Conservation (phyloP, 2,797 vertebrate species). For the Meriones psammophilus region DNA sequence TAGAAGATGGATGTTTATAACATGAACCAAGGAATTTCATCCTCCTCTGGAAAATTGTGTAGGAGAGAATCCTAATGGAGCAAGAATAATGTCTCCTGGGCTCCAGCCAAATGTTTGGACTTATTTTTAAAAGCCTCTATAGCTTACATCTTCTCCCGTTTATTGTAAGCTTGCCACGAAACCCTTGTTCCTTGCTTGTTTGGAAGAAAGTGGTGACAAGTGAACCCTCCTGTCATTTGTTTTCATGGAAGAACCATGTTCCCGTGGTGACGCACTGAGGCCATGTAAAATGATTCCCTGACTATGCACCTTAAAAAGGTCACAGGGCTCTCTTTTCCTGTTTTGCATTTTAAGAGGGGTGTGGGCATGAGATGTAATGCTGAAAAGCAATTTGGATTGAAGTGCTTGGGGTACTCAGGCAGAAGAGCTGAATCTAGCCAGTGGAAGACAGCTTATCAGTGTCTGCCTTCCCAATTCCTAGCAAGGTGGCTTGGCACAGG, state of each 20-base stretch:
- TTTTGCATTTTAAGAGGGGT: background rate
- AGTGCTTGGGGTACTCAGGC: background rate
- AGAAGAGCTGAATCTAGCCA: background rate
- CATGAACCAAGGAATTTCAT: slow-evolving; percentile 87
- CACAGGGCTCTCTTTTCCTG: slow-evolving; percentile 33
- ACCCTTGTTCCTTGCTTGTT: background rate
- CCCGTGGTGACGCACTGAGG: slow-evolving; percentile 72
- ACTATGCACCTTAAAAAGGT: slow-evolving; percentile 69
- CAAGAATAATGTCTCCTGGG: slow-evolving; percentile 85
- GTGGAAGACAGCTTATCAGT: background rate
- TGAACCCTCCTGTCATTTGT: slow-evolving; percentile 42
- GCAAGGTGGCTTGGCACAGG: background rate
- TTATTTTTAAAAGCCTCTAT: slow-evolving; percentile 75
- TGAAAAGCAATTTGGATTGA: slow-evolving; percentile 61
- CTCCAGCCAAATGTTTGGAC: slow-evolving; percentile 82
- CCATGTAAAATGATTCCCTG: slow-evolving; percentile 24
- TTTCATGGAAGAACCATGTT: slow-evolving; percentile 71
- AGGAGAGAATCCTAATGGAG: slow-evolving; percentile 86
- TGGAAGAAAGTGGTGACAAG: slow-evolving; percentile 64
- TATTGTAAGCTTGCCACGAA: slow-evolving; percentile 57
- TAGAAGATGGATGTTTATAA: slow-evolving; percentile 87
- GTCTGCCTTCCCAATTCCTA: background rate
- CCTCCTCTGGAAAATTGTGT: slow-evolving; percentile 86
- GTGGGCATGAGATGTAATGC: background rate
- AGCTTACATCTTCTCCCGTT: slow-evolving; percentile 66